Evolutionary conservation across 2,888 invertebrate genomes (phyloP), one percentile per base, ranked within the genome.

Genomic region (Acanthococcus lagerstroemiae): DNA sequence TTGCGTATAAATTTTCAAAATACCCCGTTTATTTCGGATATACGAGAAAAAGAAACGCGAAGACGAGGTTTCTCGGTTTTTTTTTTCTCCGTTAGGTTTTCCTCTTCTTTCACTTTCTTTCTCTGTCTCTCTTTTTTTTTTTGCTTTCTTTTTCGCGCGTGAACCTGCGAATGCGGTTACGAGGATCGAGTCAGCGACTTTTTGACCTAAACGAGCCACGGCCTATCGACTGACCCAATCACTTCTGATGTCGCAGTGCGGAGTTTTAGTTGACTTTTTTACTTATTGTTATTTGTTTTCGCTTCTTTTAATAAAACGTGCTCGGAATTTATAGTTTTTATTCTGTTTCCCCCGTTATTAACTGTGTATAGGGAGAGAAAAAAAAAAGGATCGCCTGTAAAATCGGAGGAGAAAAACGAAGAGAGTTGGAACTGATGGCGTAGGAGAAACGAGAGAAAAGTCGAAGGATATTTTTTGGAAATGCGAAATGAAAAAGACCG

Each of bases 271-370:
- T 24, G n/a, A 44, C 45, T 44, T 57, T 50, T 50, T 57, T 57
- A 58, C 58, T 58, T 46, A 58, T 58, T 58, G 58, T 58, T 63
- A 37, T 63, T 63, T 52, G 60, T 61, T 52, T 61, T 61, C 52
- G 50, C 50, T 37, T 37, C 37, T 37, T 37, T 37, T 37, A 37
- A 37, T 37, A 37, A 37, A 37, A 37, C 37, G 37, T 37, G 37
- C 37, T 37, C 37, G 37, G 37, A 37, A 37, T 37, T 37, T 37
- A 37, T 37, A 37, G 37, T 37, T 37, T 37, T 15, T 37, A 37
- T 37, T 37, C 37, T 9, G n/a, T n/a, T 37, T 37, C n/a, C 37
- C n/a, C 37, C 37, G n/a, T 37, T 37, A 37, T 37, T 37, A 37
- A n/a, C 37, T 37, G 37, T n/a, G n/a, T n/a, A n/a, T n/a, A n/a